Percentiles rank a stretch among this genome's conserved stretches.
phyloP scores from a whole-genome alignment of 2,888 invertebrate species.

The Drosophila suboccidentalis region DNA sequence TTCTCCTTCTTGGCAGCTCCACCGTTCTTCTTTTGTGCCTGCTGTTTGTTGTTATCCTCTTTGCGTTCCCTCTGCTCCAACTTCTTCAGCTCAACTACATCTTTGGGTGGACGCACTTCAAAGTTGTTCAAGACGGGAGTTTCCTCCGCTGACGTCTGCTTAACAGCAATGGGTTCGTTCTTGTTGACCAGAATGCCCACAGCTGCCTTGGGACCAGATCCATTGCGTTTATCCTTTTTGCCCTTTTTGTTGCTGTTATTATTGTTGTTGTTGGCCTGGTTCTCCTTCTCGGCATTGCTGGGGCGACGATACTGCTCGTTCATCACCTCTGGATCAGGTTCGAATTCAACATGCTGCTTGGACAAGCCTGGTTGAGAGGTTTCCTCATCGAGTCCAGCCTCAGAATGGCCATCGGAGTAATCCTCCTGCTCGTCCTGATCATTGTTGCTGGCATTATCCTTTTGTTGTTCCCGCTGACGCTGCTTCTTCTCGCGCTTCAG shows the following conservation, averaged over 20 bases:
- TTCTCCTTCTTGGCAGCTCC: conserved; percentile 70
- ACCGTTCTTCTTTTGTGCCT: conserved; percentile 60
- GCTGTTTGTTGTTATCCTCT: conserved; percentile 67
- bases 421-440: conserved; percentile 73
- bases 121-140: conserved; percentile 88
- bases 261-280: conserved; percentile 52
- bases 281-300: conserved; percentile 81
- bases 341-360: conserved; percentile 84
- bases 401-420: conserved; percentile 80
- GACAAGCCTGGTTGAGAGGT: conserved; percentile 68
- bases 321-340: conserved; percentile 83
- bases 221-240: conserved; percentile 82
- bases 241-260: conserved; percentile 57
- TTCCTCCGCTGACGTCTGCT: conserved; percentile 78
- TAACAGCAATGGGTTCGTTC: conserved; percentile 76
- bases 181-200: conserved; percentile 85
- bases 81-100: conserved; percentile 87
- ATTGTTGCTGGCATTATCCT: conserved; percentile 63
- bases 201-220: conserved; percentile 56
- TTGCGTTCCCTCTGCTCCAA: conserved; percentile 74
- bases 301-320: conserved; percentile 58
- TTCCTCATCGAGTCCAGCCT: conserved; percentile 73
- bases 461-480: conserved; percentile 78
- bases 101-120: conserved; percentile 92
- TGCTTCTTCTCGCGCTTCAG: conserved; percentile 84